Conservation (phyloP, 2,888 invertebrate genomes). For the Hanleya hanleyi region DNA sequence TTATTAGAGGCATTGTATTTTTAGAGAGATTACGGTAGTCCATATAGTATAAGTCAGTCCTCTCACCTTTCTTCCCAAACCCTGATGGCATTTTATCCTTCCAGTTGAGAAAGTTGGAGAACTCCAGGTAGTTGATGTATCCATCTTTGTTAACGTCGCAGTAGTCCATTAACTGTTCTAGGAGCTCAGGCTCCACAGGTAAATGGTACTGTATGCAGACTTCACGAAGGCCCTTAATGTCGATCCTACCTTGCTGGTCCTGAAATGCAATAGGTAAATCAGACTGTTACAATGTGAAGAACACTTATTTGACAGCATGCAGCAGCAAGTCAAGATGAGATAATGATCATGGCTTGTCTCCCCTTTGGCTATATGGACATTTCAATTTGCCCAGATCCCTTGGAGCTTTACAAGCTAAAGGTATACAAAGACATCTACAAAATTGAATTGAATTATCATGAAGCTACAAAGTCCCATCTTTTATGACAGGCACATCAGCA, state of each 20-base stretch:
- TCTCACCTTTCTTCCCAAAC: constrained; percentile 29
- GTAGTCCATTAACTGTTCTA: constrained; percentile 67
- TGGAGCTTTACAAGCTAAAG: too few relatives aligned
- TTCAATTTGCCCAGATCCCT: not conserved
- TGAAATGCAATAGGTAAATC: constrained; percentile 32
- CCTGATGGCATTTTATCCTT: constrained; percentile 70
- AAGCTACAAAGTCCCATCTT: too few relatives aligned
- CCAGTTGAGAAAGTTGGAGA: constrained; percentile 73
- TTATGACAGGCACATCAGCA: too few relatives aligned
- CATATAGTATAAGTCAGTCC: not conserved
- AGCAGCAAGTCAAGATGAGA: not conserved
- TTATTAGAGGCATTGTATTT: too few relatives aligned
- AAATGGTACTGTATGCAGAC: constrained; percentile 68
- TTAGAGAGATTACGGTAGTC: too few relatives aligned
- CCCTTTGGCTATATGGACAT: not conserved
- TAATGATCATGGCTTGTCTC: not conserved
- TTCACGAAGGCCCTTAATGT: constrained; percentile 59
- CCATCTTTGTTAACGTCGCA: constrained; percentile 70
- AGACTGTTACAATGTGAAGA: too few relatives aligned
- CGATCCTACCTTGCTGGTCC: constrained; percentile 66
- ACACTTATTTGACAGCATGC: too few relatives aligned
- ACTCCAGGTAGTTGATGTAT: constrained; percentile 69
- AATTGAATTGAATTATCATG: too few relatives aligned
- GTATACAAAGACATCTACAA: too few relatives aligned
- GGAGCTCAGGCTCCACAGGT: constrained; percentile 66